Conservation (phyloP, 2,888 invertebrate genomes). For the Ephialtes manifestator region DNA sequence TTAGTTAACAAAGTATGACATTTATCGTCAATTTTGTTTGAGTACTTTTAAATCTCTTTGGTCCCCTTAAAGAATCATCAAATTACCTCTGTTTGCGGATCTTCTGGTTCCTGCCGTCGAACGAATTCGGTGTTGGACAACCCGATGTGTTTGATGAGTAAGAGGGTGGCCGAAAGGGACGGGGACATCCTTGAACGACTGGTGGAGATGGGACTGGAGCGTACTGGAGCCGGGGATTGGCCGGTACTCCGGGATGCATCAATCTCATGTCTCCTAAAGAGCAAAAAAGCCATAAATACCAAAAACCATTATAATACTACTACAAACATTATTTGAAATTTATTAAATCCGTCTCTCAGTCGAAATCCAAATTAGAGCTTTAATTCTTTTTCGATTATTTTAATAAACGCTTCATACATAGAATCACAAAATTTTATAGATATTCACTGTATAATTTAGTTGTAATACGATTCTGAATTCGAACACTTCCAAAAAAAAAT, state of each 20-base stretch:
- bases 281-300: background rate
- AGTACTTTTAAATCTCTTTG: background rate
- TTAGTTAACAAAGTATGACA: background rate
- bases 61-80: background rate
- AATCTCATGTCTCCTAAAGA: conserved; percentile 82
- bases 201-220: conserved; percentile 84
- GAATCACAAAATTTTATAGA: no score
- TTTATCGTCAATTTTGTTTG: background rate
- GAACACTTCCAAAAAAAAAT: no score
- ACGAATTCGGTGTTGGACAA: conserved; percentile 81
- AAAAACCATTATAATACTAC: background rate
- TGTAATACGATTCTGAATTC: no score
- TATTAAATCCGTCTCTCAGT: no score
- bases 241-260: conserved; percentile 83
- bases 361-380: no score
- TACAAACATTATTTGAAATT: no score
- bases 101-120: conserved; percentile 83
- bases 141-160: conserved; percentile 83
- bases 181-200: conserved; percentile 83
- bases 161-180: conserved; percentile 83
- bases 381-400: no score
- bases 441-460: no score
- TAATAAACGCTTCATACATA: no score
- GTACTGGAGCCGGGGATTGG: conserved; percentile 83
- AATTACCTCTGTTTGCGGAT: conserved; percentile 84